These are phyloP conservation scores for Drosophila kuntzei DNA, from an alignment of 2,888 invertebrate species.

Conservation along the genomic window DNA sequence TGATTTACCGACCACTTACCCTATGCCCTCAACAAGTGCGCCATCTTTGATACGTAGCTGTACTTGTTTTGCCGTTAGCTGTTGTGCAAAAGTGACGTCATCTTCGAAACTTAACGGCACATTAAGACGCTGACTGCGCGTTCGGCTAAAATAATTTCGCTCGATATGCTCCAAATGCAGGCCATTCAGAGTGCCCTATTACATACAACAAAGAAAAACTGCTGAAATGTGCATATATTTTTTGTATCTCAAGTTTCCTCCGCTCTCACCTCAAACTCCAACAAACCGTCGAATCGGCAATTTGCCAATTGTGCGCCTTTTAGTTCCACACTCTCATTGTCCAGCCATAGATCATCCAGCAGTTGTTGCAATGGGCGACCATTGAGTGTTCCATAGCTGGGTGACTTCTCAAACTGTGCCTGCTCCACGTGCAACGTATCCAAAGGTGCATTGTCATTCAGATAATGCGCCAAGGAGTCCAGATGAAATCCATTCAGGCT, in stretches of 20 bases:
- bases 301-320: slow-evolving; percentile 60
- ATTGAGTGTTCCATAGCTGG: slow-evolving; percentile 85
- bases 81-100: slow-evolving; percentile 80
- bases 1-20: slow-evolving; percentile 70
- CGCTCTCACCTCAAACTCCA: slow-evolving; percentile 74
- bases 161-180: slow-evolving; percentile 85
- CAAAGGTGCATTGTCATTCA: slow-evolving; percentile 40
- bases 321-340: slow-evolving; percentile 82
- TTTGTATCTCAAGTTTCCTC: too few species aligned
- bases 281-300: slow-evolving; percentile 74
- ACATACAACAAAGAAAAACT: slow-evolving; percentile 9
- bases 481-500: slow-evolving; percentile 75
- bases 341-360: slow-evolving; percentile 86
- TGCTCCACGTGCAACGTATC: slow-evolving; percentile 84
- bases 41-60: slow-evolving; percentile 78
- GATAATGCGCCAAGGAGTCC: slow-evolving; percentile 54
- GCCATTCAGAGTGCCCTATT: slow-evolving; percentile 86
- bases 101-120: slow-evolving; percentile 85
- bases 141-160: slow-evolving; percentile 87
- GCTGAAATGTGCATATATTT: neutral
- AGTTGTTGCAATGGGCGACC: slow-evolving; percentile 80
- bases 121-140: slow-evolving; percentile 85
- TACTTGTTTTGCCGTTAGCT: slow-evolving; percentile 62
- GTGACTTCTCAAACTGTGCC: slow-evolving; percentile 85
- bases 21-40: slow-evolving; percentile 69